These are phyloP conservation scores for Heliconius congener DNA, from an alignment of 1,140 invertebrate genomes.

Conservation along the genomic window DNA sequence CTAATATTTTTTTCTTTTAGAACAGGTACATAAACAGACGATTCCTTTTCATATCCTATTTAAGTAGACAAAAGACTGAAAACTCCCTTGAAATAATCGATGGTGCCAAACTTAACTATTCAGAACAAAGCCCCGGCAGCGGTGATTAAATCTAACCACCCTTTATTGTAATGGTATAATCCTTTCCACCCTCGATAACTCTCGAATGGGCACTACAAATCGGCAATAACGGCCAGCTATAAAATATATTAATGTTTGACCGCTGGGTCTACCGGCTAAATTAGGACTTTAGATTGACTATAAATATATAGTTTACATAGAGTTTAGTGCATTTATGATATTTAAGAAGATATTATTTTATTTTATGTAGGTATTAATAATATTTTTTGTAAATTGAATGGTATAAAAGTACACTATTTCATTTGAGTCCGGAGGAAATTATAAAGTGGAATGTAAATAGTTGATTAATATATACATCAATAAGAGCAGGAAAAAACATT, in stretches of 20 bases:
- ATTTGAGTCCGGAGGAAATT: too few species aligned
- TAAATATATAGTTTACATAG: background rate
- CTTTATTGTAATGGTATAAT: constrained; percentile 40
- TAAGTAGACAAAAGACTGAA: constrained; percentile 6
- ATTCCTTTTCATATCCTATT: constrained; percentile 6
- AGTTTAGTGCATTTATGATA: background rate
- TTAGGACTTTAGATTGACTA: background rate
- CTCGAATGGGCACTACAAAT: constrained; percentile 37
- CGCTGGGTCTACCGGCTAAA: constrained; percentile 13
- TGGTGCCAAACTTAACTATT: constrained; percentile 23
- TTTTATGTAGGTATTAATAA: too few species aligned
- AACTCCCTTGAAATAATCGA: background rate
- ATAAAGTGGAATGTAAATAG: too few species aligned
- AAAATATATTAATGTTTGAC: constrained; percentile 40
- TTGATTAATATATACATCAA: too few species aligned
- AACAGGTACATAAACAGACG: background rate
- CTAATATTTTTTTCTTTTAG: background rate
- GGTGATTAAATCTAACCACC: constrained; percentile 41
- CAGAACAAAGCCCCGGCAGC: constrained; percentile 23
- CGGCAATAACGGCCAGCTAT: constrained; percentile 31
- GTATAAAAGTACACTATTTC: too few species aligned
- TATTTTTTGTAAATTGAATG: too few species aligned
- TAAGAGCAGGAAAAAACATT: too few species aligned
- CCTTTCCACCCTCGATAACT: constrained; percentile 37
- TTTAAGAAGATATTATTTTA: too few species aligned